Percentiles rank a stretch among this genome's conserved stretches.
These are phyloP conservation scores for Empis livida DNA, from an alignment of 2,888 invertebrate genomes.

Conservation along the genomic window DNA sequence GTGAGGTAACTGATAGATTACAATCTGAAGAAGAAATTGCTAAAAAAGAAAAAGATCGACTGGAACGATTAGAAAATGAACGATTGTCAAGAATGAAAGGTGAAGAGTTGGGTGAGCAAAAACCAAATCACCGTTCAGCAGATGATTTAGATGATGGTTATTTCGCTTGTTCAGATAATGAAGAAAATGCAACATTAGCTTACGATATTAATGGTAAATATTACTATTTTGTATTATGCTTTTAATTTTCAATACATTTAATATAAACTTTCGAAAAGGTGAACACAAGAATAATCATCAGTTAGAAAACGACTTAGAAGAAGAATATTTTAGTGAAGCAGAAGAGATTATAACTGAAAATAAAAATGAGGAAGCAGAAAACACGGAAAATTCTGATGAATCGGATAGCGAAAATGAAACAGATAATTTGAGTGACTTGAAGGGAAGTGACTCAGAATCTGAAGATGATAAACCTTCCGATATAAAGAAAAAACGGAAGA, in stretches of 20 bases:
- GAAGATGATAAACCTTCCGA: slow-evolving; percentile 22
- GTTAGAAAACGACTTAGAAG: slow-evolving; percentile 14
- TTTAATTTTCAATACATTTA: neutral
- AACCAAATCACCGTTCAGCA: slow-evolving; percentile 55
- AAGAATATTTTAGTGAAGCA: slow-evolving; percentile 22
- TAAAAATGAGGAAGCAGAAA: slow-evolving; percentile 24
- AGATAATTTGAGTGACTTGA: slow-evolving; percentile 32
- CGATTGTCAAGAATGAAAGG: slow-evolving; percentile 67
- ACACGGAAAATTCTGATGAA: slow-evolving; percentile 20
- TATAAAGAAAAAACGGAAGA: neutral
- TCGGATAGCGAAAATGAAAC: slow-evolving; percentile 26
- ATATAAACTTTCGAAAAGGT: neutral
- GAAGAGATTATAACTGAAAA: slow-evolving; percentile 15
- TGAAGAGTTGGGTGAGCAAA: slow-evolving; percentile 23
- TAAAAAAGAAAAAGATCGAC: slow-evolving; percentile 60
- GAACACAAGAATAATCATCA: slow-evolving; percentile 7
- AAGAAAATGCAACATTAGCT: slow-evolving; percentile 22
- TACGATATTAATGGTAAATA: slow-evolving; percentile 32
- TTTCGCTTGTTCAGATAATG: slow-evolving; percentile 40
- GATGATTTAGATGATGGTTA: slow-evolving; percentile 82
- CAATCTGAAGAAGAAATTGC: slow-evolving; percentile 74
- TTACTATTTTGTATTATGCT: slow-evolving; percentile 8
- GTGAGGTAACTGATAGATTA: slow-evolving; percentile 62
- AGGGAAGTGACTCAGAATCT: slow-evolving; percentile 29
- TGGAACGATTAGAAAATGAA: slow-evolving; percentile 68